Percentiles rank a stretch among this genome's conserved stretches.
Conservation (phyloP, 2,888 invertebrate species). For the Thymelicus sylvestris region DNA sequence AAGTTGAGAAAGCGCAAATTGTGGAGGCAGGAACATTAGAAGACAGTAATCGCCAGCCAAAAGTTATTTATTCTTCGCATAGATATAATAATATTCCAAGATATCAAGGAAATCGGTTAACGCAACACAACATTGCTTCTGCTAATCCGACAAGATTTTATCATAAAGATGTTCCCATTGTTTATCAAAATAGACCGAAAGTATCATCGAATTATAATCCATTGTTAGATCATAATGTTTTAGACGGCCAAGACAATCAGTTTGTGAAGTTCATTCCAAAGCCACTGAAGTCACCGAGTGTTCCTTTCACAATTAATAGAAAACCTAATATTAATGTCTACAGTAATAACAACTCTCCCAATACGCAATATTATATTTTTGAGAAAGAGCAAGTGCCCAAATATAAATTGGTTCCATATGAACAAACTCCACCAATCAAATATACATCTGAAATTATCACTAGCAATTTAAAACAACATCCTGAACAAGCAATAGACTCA, state of each 20-base stretch:
- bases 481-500: slow-evolving; percentile 46
- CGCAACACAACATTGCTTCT: slow-evolving; percentile 77
- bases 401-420: slow-evolving; percentile 79
- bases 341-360: slow-evolving; percentile 58
- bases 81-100: slow-evolving; percentile 69
- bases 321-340: slow-evolving; percentile 67
- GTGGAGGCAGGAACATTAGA: slow-evolving; percentile 60
- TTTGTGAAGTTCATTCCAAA: slow-evolving; percentile 59
- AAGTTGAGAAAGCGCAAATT: slow-evolving; percentile 75
- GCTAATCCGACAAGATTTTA: slow-evolving; percentile 74
- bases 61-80: slow-evolving; percentile 61
- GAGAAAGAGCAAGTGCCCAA: slow-evolving; percentile 68
- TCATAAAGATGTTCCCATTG: slow-evolving; percentile 65
- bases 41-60: slow-evolving; percentile 61
- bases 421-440: slow-evolving; percentile 76
- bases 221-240: slow-evolving; percentile 51
- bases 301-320: slow-evolving; percentile 55
- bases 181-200: slow-evolving; percentile 57
- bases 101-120: slow-evolving; percentile 77
- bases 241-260: slow-evolving; percentile 56
- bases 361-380: slow-evolving; percentile 68
- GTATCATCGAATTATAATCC: slow-evolving; percentile 60
- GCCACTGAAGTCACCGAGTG: slow-evolving; percentile 56
- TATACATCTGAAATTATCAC: slow-evolving; percentile 49
- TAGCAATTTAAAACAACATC: slow-evolving; percentile 52